Base-by-base conservation (phyloP, 2,888 invertebrate genomes). In the Mythimna vitellina region DNA sequence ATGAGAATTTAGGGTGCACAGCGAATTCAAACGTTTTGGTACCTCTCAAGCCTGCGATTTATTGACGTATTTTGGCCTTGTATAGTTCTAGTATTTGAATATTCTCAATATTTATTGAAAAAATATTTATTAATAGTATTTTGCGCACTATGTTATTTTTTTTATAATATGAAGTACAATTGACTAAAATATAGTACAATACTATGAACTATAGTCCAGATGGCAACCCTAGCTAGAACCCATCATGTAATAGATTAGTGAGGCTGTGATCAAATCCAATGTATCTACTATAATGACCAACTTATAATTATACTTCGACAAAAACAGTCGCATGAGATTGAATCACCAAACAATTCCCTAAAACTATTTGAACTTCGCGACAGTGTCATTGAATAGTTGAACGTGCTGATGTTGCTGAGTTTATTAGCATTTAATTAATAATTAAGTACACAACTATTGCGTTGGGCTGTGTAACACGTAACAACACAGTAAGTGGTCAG, bases 381-480 rank as follows among this genome's bases (percentile, higher is more conserved):
- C 42, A 0, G 20, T 56, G 42, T 46, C 29, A 25, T 46, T 78
- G 25, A 69, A 53, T 56, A 46, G 46, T 53, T 9, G 32, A 68
- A 67, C 4, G 42, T 25, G 14, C 3, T 49, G 29, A 25, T 60
- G 46, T 20, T 20, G 6, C 46, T 46, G 46, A 53, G 22, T 38
- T 58, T 67, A 54, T 54, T 71, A 65, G 32, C n/a, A 58, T 56
- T 20, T 62, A 53, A 57, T 57, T 38, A 57, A 32, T 65, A 66
- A 68, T 25, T 67, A 46, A 32, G 49, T 49, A 32, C 14, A 20
- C 22, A 35, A 22, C 8, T 65, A 60, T 65, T 67, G 63, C 64
- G 57, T 69, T 57, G 53, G 25, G 4, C 65, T 54, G 65, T 66
- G 63, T 73, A 64, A 58, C 73, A 71, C 79, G 71, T 78, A 78